Base-by-base conservation (phyloP, 2,888 invertebrate genomes). In the Scrobipalpa atriplicella region DNA sequence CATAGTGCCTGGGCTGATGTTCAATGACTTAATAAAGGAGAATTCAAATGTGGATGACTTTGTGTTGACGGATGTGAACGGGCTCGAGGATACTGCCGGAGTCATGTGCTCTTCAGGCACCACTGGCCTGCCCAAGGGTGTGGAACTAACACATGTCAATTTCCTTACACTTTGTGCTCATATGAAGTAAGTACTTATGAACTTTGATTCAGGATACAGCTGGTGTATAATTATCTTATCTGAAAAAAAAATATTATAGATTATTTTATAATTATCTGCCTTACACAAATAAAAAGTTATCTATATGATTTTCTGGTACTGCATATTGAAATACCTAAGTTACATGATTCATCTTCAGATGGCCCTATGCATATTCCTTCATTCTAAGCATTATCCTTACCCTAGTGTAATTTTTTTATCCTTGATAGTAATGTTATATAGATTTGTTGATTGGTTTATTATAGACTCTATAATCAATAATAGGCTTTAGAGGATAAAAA, bases 71-170 rank as follows among this genome's bases (percentile, higher is more conserved):
- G 86, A 93, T 71, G 90, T 95, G 0, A 93, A 95, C 76, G 92
- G 94, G 7, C 78, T 82, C 1, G 92, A 95, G n/a, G 94, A 95
- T 76, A 90, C 94, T 1, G 87, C 94, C 0, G 91, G 95, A 0
- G 94, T 97, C 69, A 94, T 96, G 73, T 96, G 95, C 79, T 97
- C 97, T 0, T 96, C 96, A 0, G 97, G 97, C n/a, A 97, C 97
- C 0, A 95, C 95, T 0, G 97, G 97, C 0, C 78, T 96, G 66
- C 96, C 97, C 0, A 97, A 97, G 82, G 96, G 96, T 36, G 97
- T 97, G 0, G 94, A 95, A 93, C 86, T 96, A 5, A 95, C 95
- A 1, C 95, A 96, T 81, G 89, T 90, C 39, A 96, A 96, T 85
- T 87, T 95, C 67, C 84, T 86, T 52, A 87, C 92, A 69, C 76